These are phyloP conservation scores for Griposia aprilina DNA, from an alignment of 2,888 invertebrate species.

Conservation along the genomic window DNA sequence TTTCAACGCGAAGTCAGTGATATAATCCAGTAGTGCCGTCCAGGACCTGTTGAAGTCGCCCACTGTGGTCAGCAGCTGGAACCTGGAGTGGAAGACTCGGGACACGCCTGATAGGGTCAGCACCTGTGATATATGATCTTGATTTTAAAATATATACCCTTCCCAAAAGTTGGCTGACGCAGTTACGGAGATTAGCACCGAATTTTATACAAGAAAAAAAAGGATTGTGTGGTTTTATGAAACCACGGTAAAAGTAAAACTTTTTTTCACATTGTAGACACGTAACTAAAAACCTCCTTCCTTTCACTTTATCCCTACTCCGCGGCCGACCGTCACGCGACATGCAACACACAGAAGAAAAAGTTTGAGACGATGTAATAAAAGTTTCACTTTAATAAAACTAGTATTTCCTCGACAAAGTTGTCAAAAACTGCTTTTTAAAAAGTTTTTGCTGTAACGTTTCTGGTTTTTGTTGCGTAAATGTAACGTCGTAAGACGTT, in stretches of 20 bases:
- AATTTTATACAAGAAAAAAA: not conserved
- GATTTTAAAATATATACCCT: not conserved
- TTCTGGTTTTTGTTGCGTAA: not conserved
- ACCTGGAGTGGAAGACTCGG: slow-evolving; percentile 97
- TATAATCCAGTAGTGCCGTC: slow-evolving; percentile 97
- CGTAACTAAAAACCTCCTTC: no score
- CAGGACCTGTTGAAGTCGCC: slow-evolving; percentile 98
- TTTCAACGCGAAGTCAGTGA: slow-evolving; percentile 97
- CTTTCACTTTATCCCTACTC: no score
- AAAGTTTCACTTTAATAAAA: no score
- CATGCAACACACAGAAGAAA: no score
- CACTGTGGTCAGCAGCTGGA: slow-evolving; percentile 94
- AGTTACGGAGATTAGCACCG: not conserved
- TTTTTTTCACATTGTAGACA: no score
- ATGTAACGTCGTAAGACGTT: not conserved
- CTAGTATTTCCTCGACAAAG: not conserved
- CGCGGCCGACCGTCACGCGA: no score
- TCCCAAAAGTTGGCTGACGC: not conserved
- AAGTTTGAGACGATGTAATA: no score
- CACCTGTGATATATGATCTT: slow-evolving; percentile 87
- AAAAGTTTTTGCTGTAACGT: no score
- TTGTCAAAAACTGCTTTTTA: not conserved
- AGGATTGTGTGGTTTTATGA: no score
- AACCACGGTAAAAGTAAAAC: no score
- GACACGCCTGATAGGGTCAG: slow-evolving; percentile 97